Conservation (phyloP, 2,888 invertebrate species). For the Pristionchus mayeri region DNA sequence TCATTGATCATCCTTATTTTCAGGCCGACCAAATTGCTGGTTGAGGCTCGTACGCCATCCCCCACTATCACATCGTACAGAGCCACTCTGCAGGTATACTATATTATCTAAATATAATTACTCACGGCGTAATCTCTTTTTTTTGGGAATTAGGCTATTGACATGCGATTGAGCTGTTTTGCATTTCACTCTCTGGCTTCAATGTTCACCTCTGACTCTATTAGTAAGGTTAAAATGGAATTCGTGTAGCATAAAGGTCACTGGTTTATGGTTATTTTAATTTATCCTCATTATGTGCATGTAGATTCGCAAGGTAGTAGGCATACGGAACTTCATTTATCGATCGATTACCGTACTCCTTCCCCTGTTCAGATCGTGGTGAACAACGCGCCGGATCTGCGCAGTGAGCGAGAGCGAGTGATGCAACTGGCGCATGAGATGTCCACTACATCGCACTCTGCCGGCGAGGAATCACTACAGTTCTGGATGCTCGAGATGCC, state of each 20-base stretch:
- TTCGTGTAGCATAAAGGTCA: not conserved
- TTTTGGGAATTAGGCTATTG: not conserved
- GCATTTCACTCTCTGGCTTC: too few relatives aligned
- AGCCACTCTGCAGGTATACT: slow-evolving; percentile 67
- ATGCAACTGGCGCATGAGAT: slow-evolving; percentile 71
- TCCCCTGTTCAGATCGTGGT: slow-evolving; percentile 67
- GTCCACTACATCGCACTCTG: slow-evolving; percentile 74
- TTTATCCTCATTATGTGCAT: not conserved
- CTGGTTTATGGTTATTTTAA: not conserved
- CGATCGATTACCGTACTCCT: not conserved
- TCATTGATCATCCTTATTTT: too few relatives aligned
- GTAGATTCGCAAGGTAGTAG: not conserved
- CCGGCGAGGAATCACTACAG: slow-evolving; percentile 73
- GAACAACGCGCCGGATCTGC: slow-evolving; percentile 74
- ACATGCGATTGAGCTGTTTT: too few relatives aligned
- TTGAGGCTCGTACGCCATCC: slow-evolving; percentile 72
- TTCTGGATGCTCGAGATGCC: slow-evolving; percentile 75
- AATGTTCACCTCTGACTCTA: too few relatives aligned
- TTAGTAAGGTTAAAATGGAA: too few relatives aligned
- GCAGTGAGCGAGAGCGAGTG: slow-evolving; percentile 62
- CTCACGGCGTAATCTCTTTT: not conserved
- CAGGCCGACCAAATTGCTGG: slow-evolving; percentile 74
- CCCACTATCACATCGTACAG: slow-evolving; percentile 74
- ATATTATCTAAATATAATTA: not conserved
- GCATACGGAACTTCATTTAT: too few relatives aligned